Evolutionary conservation across 2,797 vertebrate species (phyloP).

Genomic region (Enteromius mattozi): DNA sequence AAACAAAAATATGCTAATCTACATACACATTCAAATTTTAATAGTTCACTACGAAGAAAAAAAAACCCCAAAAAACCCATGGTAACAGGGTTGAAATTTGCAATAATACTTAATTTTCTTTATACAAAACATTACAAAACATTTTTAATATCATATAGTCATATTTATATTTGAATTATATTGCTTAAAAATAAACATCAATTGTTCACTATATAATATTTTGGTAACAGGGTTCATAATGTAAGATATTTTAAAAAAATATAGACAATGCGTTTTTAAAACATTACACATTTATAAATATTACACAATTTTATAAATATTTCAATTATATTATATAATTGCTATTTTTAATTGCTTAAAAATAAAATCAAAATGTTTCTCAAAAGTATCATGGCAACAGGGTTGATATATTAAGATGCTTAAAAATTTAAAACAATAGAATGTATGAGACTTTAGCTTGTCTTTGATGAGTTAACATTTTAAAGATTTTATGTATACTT

Average conservation of each 20-base stretch:
- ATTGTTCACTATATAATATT: not conserved
- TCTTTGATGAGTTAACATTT: not conserved
- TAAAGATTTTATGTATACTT: not conserved
- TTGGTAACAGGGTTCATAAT: not conserved
- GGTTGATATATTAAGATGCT: not conserved
- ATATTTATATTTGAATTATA: not conserved
- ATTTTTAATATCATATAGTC: not conserved
- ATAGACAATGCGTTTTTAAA: not conserved
- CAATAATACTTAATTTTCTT: not conserved
- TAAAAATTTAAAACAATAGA: not conserved
- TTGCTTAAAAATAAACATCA: not conserved
- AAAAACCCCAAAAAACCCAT: no score
- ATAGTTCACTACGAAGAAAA: not conserved
- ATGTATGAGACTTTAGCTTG: not conserved
- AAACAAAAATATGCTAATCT: not conserved
- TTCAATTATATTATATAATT: not conserved
- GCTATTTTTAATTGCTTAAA: no score
- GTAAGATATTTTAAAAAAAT: not conserved
- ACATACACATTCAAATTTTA: not conserved
- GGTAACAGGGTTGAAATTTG: not conserved
- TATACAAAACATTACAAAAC: not conserved
- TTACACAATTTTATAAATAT: not conserved
- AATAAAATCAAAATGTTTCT: not conserved
- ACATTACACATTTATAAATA: not conserved
- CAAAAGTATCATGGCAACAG: not conserved